Evolutionary conservation across 2,888 invertebrate genomes (phyloP).

Genomic region (Lasioglossum malachurum): DNA sequence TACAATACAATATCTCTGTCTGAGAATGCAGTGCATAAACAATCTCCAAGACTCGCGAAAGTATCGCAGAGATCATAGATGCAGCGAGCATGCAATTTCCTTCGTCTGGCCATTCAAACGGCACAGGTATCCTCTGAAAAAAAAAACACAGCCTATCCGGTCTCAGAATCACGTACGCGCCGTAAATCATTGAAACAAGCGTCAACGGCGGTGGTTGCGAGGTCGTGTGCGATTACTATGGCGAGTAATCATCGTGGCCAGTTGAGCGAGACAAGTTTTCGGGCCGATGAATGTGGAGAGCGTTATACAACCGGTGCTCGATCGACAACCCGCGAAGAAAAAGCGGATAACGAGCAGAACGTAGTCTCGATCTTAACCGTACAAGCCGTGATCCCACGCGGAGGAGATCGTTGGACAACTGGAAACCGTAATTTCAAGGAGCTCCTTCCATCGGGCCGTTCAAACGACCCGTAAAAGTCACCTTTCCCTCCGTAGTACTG

Average conservation of each 20-base stretch:
- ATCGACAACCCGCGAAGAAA: not conserved
- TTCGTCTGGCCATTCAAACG: not conserved
- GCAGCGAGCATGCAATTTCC: not conserved
- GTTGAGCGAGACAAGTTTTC: constrained; percentile 33
- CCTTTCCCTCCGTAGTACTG: not conserved
- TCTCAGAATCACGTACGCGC: not conserved
- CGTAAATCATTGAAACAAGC: constrained; percentile 11
- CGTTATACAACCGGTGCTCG: constrained; percentile 25
- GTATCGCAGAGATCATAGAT: not conserved
- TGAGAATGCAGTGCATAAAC: not conserved
- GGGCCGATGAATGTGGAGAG: constrained; percentile 13
- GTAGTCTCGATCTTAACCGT: constrained; percentile 10
- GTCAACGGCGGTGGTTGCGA: constrained; percentile 16
- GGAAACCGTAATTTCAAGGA: constrained; percentile 49
- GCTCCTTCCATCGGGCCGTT: constrained; percentile 30
- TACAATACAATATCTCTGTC: not conserved
- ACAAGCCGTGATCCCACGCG: constrained; percentile 27
- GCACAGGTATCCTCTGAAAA: not conserved
- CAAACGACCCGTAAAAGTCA: constrained; percentile 36
- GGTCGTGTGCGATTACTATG: not conserved
- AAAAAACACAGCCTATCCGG: not conserved
- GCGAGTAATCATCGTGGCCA: constrained; percentile 21
- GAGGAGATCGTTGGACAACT: constrained; percentile 17
- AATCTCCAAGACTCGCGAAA: not conserved
- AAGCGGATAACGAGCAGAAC: constrained; percentile 18